Conservation (phyloP, 2,797 vertebrate species). For the Pipistrellus nathusii region DNA sequence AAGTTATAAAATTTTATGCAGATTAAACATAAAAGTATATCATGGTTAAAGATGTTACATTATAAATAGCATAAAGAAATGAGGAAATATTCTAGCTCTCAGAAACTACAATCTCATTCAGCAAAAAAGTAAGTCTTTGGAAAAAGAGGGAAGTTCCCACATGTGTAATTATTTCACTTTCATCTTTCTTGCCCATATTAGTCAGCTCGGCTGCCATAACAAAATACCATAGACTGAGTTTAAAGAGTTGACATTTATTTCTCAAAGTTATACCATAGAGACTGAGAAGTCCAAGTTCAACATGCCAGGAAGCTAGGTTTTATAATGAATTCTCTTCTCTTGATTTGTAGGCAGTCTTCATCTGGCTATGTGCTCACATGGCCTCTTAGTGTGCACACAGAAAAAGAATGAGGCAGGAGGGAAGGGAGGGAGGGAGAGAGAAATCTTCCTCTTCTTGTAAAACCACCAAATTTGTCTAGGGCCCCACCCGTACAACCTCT, state of each 20-base stretch:
- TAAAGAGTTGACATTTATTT: neutral
- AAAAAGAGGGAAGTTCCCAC: neutral
- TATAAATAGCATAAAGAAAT: neutral
- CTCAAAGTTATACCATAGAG: neutral
- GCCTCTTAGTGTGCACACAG: neutral
- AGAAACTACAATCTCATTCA: conserved; percentile 1
- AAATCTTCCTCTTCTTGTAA: neutral
- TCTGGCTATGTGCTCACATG: neutral
- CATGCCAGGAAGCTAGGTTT: neutral
- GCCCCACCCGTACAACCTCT: neutral
- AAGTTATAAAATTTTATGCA: neutral
- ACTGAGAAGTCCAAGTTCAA: neutral
- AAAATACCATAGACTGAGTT: neutral
- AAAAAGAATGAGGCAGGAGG: too few species aligned
- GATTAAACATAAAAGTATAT: neutral
- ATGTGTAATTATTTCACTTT: neutral
- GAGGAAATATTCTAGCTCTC: neutral
- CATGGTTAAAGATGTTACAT: neutral
- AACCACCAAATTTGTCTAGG: neutral
- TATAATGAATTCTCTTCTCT: neutral
- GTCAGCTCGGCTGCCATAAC: neutral
- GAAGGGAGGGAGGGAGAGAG: neutral
- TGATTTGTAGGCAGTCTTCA: neutral
- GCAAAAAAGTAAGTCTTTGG: neutral
- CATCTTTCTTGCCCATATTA: neutral